Conservation (phyloP, 2,888 invertebrate genomes). For the Mycalesis mineus region DNA sequence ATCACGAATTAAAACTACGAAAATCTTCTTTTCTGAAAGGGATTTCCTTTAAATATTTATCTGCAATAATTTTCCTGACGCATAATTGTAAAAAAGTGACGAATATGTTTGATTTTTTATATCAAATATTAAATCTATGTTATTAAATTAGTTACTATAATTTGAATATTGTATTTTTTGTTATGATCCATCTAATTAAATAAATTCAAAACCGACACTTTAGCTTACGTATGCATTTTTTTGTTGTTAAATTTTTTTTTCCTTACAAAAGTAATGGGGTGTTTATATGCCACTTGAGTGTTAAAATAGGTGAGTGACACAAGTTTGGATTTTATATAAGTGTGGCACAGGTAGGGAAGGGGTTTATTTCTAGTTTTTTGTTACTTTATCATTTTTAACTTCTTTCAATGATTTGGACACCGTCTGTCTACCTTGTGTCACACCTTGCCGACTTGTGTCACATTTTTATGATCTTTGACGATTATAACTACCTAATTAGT, state of each 20-base stretch:
- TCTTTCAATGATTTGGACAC: slow-evolving; percentile 25
- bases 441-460: slow-evolving; percentile 79
- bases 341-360: slow-evolving; percentile 79
- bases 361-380: slow-evolving; percentile 31
- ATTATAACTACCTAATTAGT: neutral
- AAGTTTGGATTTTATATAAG: slow-evolving; percentile 62
- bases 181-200: slow-evolving; percentile 9
- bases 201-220: slow-evolving; percentile 1
- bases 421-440: slow-evolving; percentile 59
- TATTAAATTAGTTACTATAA: neutral
- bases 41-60: too few species aligned
- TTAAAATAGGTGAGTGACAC: slow-evolving; percentile 74
- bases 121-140: too few species aligned
- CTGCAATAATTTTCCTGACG: too few species aligned
- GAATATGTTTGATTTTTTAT: too few species aligned
- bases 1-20: too few species aligned
- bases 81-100: too few species aligned
- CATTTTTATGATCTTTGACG: slow-evolving; percentile 41
- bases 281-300: slow-evolving; percentile 27
- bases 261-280: neutral
- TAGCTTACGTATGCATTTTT: neutral
- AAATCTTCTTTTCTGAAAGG: too few species aligned
- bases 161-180: slow-evolving; percentile 11
- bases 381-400: slow-evolving; percentile 15
- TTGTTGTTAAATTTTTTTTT: neutral